phyloP scores from a whole-genome alignment of 2,113 vertebrate species.

The Spea multiplicata region DNA sequence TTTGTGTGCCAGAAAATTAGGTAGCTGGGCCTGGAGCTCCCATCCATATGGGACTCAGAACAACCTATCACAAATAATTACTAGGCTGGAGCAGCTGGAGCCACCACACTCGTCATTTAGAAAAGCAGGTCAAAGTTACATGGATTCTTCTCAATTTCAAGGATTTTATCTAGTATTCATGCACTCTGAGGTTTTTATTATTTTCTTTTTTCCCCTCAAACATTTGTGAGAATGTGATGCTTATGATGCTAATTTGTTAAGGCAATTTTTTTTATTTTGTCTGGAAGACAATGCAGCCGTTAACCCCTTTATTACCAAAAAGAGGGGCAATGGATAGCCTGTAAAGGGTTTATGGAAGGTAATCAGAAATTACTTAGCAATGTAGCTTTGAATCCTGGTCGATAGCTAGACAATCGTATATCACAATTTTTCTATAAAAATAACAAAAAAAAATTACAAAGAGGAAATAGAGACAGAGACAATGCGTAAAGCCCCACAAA shows the following conservation, averaged over 20 bases:
- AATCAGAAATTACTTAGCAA: no score
- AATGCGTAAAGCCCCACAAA: no score
- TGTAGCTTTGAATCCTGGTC: no score
- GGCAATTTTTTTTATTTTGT: no score
- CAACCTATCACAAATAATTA: constrained; percentile 79
- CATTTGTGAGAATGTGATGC: neutral
- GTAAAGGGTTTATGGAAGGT: no score
- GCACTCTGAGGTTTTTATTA: constrained; percentile 43
- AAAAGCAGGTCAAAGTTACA: constrained; percentile 72
- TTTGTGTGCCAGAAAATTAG: constrained; percentile 74
- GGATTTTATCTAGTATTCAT: constrained; percentile 46
- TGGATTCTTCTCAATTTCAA: constrained; percentile 59
- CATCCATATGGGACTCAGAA: constrained; percentile 74
- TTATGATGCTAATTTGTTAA: neutral
- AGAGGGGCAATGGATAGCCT: no score
- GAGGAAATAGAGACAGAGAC: no score
- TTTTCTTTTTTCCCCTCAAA: constrained; percentile 22
- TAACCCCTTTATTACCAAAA: neutral
- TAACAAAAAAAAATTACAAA: no score
- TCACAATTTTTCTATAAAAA: no score
- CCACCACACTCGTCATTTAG: constrained; percentile 60
- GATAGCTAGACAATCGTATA: no score
- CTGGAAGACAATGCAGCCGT: neutral
- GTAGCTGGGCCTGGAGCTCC: constrained; percentile 68
- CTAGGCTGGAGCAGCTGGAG: constrained; percentile 68